Conservation (phyloP, 1,140 invertebrate species). For the Drosophila oshimai region DNA sequence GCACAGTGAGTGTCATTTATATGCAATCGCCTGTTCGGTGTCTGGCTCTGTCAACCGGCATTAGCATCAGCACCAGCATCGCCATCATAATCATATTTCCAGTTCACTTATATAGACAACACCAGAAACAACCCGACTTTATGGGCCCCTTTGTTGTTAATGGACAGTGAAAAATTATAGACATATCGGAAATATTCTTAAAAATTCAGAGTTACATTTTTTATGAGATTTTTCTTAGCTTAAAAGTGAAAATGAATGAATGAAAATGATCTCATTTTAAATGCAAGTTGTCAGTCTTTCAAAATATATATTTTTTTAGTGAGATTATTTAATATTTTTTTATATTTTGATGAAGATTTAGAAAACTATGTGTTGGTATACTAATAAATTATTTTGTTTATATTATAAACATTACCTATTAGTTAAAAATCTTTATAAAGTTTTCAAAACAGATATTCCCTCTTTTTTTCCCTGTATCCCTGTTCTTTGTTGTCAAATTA, state of each 20-base stretch:
- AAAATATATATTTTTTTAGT: too few relatives aligned
- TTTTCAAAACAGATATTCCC: background rate
- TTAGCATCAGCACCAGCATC: conserved; percentile 29
- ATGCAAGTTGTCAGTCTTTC: too few relatives aligned
- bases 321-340: too few relatives aligned
- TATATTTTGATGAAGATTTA: too few relatives aligned
- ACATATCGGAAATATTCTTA: too few relatives aligned
- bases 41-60: conserved; percentile 31
- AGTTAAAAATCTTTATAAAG: background rate
- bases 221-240: too few relatives aligned
- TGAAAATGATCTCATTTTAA: background rate
- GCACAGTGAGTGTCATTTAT: conserved; percentile 51
- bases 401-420: too few relatives aligned
- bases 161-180: conserved; percentile 2
- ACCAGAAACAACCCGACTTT: conserved; percentile 3
- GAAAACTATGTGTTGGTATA: too few relatives aligned
- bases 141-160: conserved; percentile 1
- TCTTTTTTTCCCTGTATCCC: background rate
- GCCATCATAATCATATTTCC: conserved; percentile 42
- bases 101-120: conserved; percentile 33
- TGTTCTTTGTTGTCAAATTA: conserved; percentile 7
- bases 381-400: too few relatives aligned
- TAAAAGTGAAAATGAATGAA: too few relatives aligned
- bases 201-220: background rate
- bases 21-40: conserved; percentile 42